A percentile compares a stretch with the other conserved stretches of the same genome.
These are phyloP conservation scores for Drosophila niveifrons DNA, from an alignment of 2,888 invertebrate species.

Conservation along the genomic window DNA sequence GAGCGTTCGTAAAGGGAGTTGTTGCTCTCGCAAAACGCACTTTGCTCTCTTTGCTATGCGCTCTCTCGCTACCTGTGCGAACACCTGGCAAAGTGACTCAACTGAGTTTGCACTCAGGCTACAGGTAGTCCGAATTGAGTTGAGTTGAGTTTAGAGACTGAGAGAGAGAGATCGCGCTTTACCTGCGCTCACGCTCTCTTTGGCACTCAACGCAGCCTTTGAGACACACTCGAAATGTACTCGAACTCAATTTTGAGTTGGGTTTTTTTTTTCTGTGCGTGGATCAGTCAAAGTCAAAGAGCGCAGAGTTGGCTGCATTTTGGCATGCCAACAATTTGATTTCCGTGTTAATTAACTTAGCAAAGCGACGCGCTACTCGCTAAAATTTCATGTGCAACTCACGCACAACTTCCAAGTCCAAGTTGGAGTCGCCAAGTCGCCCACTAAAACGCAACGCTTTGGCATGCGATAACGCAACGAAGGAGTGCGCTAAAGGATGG, in stretches of 20 bases:
- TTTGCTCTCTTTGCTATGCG: neutral
- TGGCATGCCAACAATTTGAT: slow-evolving; percentile 79
- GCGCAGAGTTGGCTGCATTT: slow-evolving; percentile 9
- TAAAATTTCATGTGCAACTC: slow-evolving; percentile 76
- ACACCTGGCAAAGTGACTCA: slow-evolving; percentile 34
- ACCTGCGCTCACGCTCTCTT: slow-evolving; percentile 2
- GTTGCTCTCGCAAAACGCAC: neutral
- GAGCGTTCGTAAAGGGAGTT: neutral
- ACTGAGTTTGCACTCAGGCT: slow-evolving; percentile 32
- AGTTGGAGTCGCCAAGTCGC: slow-evolving; percentile 24
- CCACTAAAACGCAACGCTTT: slow-evolving; percentile 51
- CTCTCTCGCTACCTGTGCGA: slow-evolving; percentile 37
- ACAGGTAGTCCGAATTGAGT: slow-evolving; percentile 30
- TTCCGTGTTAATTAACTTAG: slow-evolving; percentile 82
- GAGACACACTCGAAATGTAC: neutral
- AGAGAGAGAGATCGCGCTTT: neutral
- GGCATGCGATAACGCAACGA: slow-evolving; percentile 64
- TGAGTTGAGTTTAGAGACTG: neutral
- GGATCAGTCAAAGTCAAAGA: slow-evolving; percentile 34
- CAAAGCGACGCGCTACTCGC: slow-evolving; percentile 52
- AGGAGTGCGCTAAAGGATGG: neutral
- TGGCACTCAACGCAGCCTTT: slow-evolving; percentile 12
- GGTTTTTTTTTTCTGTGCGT: slow-evolving; percentile 13
- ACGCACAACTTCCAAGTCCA: slow-evolving; percentile 64
- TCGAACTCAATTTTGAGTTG: no score